Percentiles rank a stretch among this genome's conserved stretches.
Conservation (phyloP, 2,113 vertebrate species). For the Leptobrachium leishanense region DNA sequence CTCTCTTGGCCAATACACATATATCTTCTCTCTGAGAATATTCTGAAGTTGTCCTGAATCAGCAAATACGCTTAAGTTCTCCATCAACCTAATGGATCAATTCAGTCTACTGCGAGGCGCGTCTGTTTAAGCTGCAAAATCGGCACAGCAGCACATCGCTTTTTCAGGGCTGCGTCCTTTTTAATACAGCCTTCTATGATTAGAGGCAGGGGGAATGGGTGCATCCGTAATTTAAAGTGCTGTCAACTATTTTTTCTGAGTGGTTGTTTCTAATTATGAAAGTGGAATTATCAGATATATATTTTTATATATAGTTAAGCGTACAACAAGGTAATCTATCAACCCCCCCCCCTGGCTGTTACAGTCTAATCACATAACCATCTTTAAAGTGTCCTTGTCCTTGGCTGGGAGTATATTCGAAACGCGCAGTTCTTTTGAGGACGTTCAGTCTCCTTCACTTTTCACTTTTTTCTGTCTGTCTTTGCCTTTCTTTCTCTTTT, state of each 20-base stretch:
- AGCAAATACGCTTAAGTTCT: conserved; percentile 18
- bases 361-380: background rate
- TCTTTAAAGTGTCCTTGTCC: background rate
- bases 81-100: conserved; percentile 29
- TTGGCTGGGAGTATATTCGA: background rate
- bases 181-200: background rate
- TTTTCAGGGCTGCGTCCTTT: conserved; percentile 37
- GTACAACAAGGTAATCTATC: background rate
- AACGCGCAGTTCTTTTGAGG: background rate
- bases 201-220: background rate
- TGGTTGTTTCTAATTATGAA: conserved; percentile 1
- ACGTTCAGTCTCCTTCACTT: background rate
- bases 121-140: conserved; percentile 34
- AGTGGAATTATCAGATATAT: conserved; percentile 1
- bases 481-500: too few species aligned
- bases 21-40: conserved; percentile 8
- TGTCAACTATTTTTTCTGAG: background rate
- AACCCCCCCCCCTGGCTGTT: background rate
- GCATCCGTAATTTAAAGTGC: conserved; percentile 1
- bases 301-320: background rate
- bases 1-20: conserved; percentile 64
- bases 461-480: too few species aligned
- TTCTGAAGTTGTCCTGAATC: conserved; percentile 7
- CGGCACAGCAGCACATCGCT: conserved; percentile 33
- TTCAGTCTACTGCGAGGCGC: conserved; percentile 45